Evolutionary conservation across 2,888 invertebrate genomes (phyloP), one percentile per base, ranked within the genome.

Genomic region (Hirtodrosophila trivittata): DNA sequence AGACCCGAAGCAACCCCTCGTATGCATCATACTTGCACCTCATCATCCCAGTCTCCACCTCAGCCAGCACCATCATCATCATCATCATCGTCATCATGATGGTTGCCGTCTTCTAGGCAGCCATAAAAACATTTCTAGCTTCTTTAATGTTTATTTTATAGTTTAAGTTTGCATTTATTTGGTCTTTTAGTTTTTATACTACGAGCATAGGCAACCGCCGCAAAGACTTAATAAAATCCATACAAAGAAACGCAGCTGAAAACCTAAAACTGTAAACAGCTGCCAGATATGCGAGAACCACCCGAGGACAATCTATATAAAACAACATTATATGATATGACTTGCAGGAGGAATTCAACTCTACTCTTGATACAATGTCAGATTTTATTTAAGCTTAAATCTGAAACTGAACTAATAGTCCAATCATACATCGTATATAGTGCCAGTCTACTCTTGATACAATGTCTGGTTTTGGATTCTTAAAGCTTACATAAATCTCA

Each of bases 111-210:
- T 57, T 77, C 82, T 84, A 71, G 74, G 82, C 64, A 71, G 85
- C 62, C 74, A 85, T 86, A 86, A 86, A 86, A 87, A 63, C 73
- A 87, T 87, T 88, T 87, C 86, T 78, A 82, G 80, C 82, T 81
- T 78, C 80, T 83, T 88, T 87, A 87, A 87, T 86, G 86, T 82
- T 87, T 85, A 87, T 87, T 88, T 87, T 87, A 87, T 87, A 86
- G 88, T 87, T 88, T 75, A 88, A 87, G 87, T 87, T 87, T 74
- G 86, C 81, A 81, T 88, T 88, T 87, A 77, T 83, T 80, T 86
- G 77, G 80, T 75, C 74, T 74, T 86, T 88, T 88, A 81, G 77
- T 75, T 88, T 77, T 88, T 85, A 87, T 83, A 76, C 55, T 21
- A 21, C 18, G 18, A 3, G 3, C 18, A 21, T 21, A 21, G 2